A percentile compares a stretch with the other conserved stretches of the same genome.
phyloP scores from a whole-genome alignment of 2,113 vertebrate species.

The Chunga burmeisteri region DNA sequence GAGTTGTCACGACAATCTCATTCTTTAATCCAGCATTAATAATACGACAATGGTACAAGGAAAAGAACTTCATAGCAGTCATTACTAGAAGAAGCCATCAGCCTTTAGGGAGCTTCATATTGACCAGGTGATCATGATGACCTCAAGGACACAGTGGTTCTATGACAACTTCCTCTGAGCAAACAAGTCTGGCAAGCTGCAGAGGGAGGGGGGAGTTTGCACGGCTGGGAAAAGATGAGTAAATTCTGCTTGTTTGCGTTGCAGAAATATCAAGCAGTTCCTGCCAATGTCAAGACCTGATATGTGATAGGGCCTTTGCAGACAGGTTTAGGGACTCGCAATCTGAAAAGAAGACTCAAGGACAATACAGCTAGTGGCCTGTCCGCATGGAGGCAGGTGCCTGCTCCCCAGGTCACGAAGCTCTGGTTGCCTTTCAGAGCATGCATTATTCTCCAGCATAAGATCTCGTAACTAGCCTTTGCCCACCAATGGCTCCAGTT shows the following conservation, averaged over 20 bases:
- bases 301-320: background rate
- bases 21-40: background rate
- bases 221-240: background rate
- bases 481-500: background rate
- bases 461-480: background rate
- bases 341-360: background rate
- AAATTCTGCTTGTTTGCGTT: background rate
- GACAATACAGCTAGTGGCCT: background rate
- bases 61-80: background rate
- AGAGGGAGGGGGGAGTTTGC: background rate
- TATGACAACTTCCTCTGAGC: constrained; percentile 1
- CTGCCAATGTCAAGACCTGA: background rate
- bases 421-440: background rate
- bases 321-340: background rate
- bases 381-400: background rate
- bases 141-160: background rate
- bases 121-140: background rate
- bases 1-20: background rate
- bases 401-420: background rate
- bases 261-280: background rate
- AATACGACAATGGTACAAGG: background rate
- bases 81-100: background rate
- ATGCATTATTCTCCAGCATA: background rate
- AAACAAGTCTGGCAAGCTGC: background rate
- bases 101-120: background rate